Conservation (phyloP, 2,113 vertebrate genomes). For the Hydrolagus affinis region DNA sequence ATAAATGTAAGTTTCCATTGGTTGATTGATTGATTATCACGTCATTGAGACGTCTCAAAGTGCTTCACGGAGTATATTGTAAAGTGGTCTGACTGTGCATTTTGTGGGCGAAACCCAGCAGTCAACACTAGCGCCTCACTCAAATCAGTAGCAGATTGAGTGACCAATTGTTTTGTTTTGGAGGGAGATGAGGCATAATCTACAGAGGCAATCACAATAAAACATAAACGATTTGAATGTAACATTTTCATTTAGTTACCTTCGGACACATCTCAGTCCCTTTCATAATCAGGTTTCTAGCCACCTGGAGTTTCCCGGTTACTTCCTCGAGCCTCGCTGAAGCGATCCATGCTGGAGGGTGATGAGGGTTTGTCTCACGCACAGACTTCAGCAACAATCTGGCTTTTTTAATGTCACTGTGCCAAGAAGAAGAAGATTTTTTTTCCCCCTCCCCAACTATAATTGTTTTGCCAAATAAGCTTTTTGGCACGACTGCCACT, state of each 20-base stretch:
- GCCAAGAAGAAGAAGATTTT: constrained; percentile 15
- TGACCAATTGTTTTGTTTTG: no score
- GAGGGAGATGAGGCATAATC: no score
- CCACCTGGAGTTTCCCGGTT: constrained; percentile 91
- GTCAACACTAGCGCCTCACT: no score
- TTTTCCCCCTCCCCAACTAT: neutral
- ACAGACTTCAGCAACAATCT: constrained; percentile 91
- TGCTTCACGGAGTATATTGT: no score
- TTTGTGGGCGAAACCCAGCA: no score
- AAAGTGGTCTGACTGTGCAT: no score
- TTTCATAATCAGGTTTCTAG: constrained; percentile 96
- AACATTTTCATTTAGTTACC: constrained; percentile 53
- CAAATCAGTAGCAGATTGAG: no score
- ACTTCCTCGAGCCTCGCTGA: constrained; percentile 94
- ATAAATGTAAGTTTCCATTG: no score
- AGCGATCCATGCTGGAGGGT: constrained; percentile 94
- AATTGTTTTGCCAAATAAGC: neutral
- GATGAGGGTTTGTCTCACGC: constrained; percentile 93
- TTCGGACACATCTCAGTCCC: constrained; percentile 98
- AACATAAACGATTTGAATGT: no score
- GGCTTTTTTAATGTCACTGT: constrained; percentile 94
- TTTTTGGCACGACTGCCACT: neutral
- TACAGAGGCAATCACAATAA: no score
- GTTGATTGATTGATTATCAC: no score
- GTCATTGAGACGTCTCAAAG: no score